Evolutionary conservation across 1,140 invertebrate genomes (phyloP), one percentile per base, ranked within the genome.

Genomic region (Drosophila arizonae): DNA sequence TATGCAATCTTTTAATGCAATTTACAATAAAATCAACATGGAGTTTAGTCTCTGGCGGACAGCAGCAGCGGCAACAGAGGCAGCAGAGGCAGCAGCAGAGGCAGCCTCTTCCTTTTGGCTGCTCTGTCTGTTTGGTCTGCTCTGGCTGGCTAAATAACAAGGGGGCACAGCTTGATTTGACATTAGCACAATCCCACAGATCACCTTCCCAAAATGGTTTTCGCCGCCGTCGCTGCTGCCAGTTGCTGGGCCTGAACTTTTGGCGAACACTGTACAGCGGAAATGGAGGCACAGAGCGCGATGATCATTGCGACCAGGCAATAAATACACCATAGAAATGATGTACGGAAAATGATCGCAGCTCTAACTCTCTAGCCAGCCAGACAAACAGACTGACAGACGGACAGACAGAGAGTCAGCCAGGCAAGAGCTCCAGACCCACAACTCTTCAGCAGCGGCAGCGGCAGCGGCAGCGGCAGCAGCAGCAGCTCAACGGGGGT

Each of bases 141-240:
- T 65, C 75, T 66, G 46, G 64, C 71, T 80, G 62, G 74, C 85
- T 88, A 88, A 88, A 88, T 88, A 88, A 88, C 85, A 89, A 89
- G 84, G 77, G 84, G 84, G 84, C 89, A 90, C 89, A 90, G 89
- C 89, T 90, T 90, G 89, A 90, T 90, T 90, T 90, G 89, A 90
- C 89, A 90, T 90, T 90, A 90, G 89, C 89, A 90, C 89, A 88
- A 88, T 88, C 84, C 84, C 84, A 88, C 84, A 88, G 84, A 88
- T 88, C 84, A 88, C 84, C 84, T 88, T 89, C 84, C 84, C 80
- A 88, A 88, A 88, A 88, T 88, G 84, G 84, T 84, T 88, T 88
- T 88, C 73, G 77, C 82, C 82, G 82, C 82, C 82, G 82, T 48
- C 63, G 62, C 39, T 13, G 48, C 24, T 52, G 30, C 52, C 55